Base-by-base conservation (phyloP, 1,140 invertebrate genomes). In the Brachionus asplanchnoidis region DNA sequence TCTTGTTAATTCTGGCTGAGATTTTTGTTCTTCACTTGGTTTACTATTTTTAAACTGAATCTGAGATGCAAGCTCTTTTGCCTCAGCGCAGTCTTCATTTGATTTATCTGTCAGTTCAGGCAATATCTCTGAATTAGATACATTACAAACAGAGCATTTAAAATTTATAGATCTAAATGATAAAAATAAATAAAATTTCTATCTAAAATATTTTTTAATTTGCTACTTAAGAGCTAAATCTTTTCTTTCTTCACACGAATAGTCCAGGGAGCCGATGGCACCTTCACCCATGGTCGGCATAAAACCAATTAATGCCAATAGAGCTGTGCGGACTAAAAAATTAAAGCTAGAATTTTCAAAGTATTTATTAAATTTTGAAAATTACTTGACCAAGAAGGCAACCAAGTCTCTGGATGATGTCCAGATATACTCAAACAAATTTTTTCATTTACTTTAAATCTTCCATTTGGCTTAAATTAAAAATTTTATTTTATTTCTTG, bases 371-470 rank as follows among this genome's bases (percentile, higher is more conserved):
- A 46, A 14, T 12, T 46, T 23, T 28, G n/a, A 40, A 36, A 88
- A 90, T 88, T 87, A 92, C 91, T 92, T 73, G 95, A 97, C 96
- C 96, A 98, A 14, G 95, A 96, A 65, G 96, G 96, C 87, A 96
- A 94, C 96, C 96, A 98, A 14, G 95, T 96, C 90, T 98, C 96
- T 14, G 96, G 96, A 90, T 98, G 96, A 91, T 97, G 93, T n/a
- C 95, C 95, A 86, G 95, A 97, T 87, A 98, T 98, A 86, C 95
- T 97, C 56, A 98, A 90, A 89, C 96, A 98, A 88, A 98, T 97
- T 90, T 98, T 97, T 89, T 95, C 96, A 87, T 95, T 95, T 2
- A 93, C 92, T 91, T 97, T 95, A 92, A 98, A 98, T 85, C 96
- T 92, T 65, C 96, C 96, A 91, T 97, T 98, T 28, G 95, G 95